Evolutionary conservation across 2,797 vertebrate genomes (phyloP).

Genomic region (Sebastes elongatus): DNA sequence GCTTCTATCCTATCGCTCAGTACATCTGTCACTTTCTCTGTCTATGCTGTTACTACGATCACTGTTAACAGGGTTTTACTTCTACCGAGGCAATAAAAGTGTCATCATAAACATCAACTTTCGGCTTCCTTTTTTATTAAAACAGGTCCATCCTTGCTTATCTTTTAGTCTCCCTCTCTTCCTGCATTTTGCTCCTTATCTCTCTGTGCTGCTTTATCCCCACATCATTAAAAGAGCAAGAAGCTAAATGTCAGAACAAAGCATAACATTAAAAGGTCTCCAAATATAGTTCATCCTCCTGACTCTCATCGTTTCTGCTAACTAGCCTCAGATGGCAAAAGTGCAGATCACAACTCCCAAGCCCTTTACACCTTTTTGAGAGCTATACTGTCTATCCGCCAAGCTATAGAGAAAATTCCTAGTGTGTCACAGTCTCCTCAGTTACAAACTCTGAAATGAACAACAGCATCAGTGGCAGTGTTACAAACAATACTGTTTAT

Average conservation of each 20-base stretch:
- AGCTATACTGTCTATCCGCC: background rate
- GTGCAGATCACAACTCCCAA: slow-evolving; percentile 9
- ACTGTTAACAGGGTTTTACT: background rate
- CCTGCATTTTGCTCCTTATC: slow-evolving; percentile 16
- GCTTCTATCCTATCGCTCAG: background rate
- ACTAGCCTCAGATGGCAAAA: slow-evolving; percentile 16
- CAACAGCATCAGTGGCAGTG: background rate
- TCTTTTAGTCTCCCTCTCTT: background rate
- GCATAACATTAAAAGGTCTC: slow-evolving; percentile 43
- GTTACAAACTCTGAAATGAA: background rate
- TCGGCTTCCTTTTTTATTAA: background rate
- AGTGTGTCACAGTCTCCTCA: background rate
- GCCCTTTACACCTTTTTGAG: background rate
- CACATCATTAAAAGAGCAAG: slow-evolving; percentile 35
- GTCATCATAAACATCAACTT: background rate
- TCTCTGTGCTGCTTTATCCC: background rate
- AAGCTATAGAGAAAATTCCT: background rate
- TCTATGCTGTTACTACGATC: background rate
- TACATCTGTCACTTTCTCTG: slow-evolving; percentile 1
- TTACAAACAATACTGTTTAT: background rate
- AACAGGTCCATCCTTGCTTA: background rate
- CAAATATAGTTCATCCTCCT: slow-evolving; percentile 25
- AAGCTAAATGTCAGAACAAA: slow-evolving; percentile 64
- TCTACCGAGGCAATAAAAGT: background rate
- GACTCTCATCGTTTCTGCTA: slow-evolving; percentile 6